These are phyloP conservation scores for Mesocricetus auratus DNA, from an alignment of 2,113 vertebrate genomes.

Conservation along the genomic window DNA sequence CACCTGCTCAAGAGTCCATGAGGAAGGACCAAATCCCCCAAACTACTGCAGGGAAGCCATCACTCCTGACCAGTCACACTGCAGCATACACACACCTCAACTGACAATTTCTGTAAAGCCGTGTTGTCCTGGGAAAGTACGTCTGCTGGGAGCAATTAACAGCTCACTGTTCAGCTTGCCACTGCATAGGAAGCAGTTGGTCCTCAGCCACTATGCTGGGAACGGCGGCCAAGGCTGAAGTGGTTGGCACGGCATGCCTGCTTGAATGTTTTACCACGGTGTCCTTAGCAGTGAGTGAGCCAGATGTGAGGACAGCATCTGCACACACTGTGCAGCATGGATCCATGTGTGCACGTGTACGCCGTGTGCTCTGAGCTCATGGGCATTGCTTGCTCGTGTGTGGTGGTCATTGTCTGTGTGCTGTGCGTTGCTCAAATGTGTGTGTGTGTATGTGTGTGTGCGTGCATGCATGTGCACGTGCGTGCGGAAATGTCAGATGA, in stretches of 20 bases:
- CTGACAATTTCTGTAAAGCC: not conserved
- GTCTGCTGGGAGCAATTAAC: not conserved
- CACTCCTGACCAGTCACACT: too few species aligned
- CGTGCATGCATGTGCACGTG: too few species aligned
- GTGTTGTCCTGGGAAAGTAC: not conserved
- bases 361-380: not conserved
- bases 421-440: not conserved
- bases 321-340: too few species aligned
- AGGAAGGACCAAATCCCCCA: not conserved
- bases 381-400: too few species aligned
- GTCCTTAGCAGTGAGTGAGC: not conserved
- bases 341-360: not conserved
- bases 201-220: not conserved
- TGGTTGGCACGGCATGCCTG: not conserved
- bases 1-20: not conserved
- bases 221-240: fast-evolving
- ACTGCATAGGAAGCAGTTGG: not conserved
- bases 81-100: not conserved
- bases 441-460: too few species aligned
- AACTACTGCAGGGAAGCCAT: not conserved
- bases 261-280: not conserved
- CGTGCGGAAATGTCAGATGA: not conserved
- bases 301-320: not conserved
- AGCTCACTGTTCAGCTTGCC: fast-evolving
- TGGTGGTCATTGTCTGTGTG: not conserved